These are phyloP conservation scores for Patagioenas fasciata DNA, from an alignment of 2,113 vertebrate species.

Conservation along the genomic window DNA sequence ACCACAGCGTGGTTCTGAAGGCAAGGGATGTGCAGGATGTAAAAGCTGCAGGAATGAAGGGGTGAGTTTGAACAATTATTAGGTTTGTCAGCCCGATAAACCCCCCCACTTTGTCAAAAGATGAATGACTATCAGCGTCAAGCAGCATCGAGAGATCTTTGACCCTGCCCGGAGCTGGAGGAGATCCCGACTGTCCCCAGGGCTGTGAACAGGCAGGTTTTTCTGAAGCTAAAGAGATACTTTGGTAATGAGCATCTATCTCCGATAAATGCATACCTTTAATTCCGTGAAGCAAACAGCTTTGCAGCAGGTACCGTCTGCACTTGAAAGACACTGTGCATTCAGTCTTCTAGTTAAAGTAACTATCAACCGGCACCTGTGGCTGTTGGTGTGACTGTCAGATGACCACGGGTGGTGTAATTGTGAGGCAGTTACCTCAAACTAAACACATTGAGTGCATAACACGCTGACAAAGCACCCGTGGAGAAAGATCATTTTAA, in stretches of 20 bases:
- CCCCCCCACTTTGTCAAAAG: not conserved
- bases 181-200: not conserved
- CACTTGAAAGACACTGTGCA: not conserved
- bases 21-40: not conserved
- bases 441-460: not conserved
- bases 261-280: not conserved
- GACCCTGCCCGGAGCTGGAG: not conserved
- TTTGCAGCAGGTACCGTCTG: not conserved
- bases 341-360: not conserved
- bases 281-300: not conserved
- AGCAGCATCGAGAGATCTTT: not conserved
- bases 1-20: not conserved
- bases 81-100: not conserved
- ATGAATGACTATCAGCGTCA: not conserved
- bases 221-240: not conserved
- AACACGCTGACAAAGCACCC: not conserved
- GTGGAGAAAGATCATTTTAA: not conserved
- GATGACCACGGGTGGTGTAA: not conserved
- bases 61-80: not conserved
- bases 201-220: not conserved
- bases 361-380: not conserved
- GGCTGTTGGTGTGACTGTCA: not conserved
- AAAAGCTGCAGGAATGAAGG: not conserved
- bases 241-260: rapidly evolving
- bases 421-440: not conserved